Percentiles rank a stretch among this genome's conserved stretches.
Conservation (phyloP, 2,797 vertebrate species). For the Pseudochirops cupreus region DNA sequence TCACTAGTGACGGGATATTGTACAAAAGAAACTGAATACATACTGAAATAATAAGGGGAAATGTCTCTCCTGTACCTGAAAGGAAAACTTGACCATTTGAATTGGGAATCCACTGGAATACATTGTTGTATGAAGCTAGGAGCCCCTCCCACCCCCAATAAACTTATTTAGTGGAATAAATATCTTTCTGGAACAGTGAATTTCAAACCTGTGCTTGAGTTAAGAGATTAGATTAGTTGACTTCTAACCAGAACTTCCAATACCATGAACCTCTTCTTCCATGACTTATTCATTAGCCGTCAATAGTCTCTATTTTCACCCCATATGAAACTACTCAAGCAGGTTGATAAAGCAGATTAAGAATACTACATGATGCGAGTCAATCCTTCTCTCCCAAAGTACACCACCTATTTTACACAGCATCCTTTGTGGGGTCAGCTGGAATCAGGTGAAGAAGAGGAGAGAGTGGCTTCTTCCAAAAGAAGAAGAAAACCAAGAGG, state of each 20-base stretch:
- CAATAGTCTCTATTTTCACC: constrained; percentile 37
- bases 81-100: background rate
- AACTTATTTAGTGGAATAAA: background rate
- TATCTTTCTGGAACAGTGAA: constrained; percentile 3
- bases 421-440: background rate
- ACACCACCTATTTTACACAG: background rate
- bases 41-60: constrained; percentile 26
- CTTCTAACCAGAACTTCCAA: constrained; percentile 21
- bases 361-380: background rate
- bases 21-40: constrained; percentile 19
- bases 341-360: constrained; percentile 5
- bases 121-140: background rate
- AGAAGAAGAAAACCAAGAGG: background rate
- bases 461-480: background rate
- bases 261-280: background rate
- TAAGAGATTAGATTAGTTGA: background rate
- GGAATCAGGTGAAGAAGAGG: background rate
- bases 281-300: constrained; percentile 13
- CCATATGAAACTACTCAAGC: constrained; percentile 42
- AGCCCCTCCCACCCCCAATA: background rate
- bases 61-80: background rate
- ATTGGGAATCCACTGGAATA: constrained; percentile 2
- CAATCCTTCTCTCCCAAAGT: background rate
- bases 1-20: background rate
- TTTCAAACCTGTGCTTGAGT: background rate